Percentiles rank a stretch among this genome's conserved stretches.
These are phyloP conservation scores for Peromyscus californicus DNA, from an alignment of 2,113 vertebrate species.

Conservation along the genomic window DNA sequence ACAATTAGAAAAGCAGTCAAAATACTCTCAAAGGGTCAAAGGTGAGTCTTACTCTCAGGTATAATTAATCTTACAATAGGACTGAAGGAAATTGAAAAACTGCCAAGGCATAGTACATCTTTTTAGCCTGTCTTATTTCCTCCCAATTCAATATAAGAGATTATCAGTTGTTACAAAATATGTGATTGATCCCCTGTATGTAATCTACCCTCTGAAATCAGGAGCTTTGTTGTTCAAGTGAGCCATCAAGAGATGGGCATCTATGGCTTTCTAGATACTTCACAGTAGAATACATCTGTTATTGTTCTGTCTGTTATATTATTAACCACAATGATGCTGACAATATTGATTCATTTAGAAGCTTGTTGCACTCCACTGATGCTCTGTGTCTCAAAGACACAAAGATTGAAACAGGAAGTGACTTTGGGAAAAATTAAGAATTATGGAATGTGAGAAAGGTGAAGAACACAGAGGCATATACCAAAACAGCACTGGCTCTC, in stretches of 20 bases:
- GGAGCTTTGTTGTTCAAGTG: slow-evolving; percentile 70
- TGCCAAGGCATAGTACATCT: neutral
- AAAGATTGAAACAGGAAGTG: slow-evolving; percentile 60
- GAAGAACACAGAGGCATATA: neutral
- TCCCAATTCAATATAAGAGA: slow-evolving; percentile 59
- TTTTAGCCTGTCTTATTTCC: slow-evolving; percentile 55
- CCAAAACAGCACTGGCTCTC: neutral
- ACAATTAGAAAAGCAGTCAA: neutral
- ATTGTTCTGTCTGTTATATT: slow-evolving; percentile 66
- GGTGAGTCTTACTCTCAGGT: neutral
- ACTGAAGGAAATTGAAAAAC: slow-evolving; percentile 62
- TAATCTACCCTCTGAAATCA: slow-evolving; percentile 62
- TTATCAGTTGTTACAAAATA: slow-evolving; percentile 67
- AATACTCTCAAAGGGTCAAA: neutral
- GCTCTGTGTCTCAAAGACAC: slow-evolving; percentile 45
- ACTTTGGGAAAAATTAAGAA: slow-evolving; percentile 30
- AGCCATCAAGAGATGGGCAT: slow-evolving; percentile 52
- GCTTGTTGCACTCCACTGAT: slow-evolving; percentile 64
- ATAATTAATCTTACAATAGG: neutral
- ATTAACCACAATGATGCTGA: slow-evolving; percentile 77
- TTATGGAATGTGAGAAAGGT: slow-evolving; percentile 8
- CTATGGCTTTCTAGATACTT: slow-evolving; percentile 71
- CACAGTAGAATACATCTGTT: slow-evolving; percentile 73
- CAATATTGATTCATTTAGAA: slow-evolving; percentile 80
- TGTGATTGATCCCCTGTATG: slow-evolving; percentile 69